A percentile compares a stretch with the other conserved stretches of the same genome.
Evolutionary conservation across 2,888 invertebrate species (phyloP).

Genomic region (Euplexia lucipara): DNA sequence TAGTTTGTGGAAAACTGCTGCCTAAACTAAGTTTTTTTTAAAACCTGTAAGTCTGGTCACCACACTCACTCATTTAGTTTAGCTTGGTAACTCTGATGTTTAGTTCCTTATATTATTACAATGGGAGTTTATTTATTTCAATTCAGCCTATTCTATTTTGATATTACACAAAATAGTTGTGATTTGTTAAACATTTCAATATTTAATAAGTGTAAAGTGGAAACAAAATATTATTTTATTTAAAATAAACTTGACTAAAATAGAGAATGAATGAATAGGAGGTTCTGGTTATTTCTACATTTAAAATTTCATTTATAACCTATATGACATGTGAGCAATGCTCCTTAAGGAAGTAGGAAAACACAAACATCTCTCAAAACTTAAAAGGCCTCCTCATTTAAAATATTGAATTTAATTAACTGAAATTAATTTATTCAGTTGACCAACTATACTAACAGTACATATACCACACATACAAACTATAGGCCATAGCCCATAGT

Average conservation of each 20-base stretch:
- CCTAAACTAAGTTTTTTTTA: too few species aligned
- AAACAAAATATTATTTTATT: neutral
- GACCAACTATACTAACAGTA: too few species aligned
- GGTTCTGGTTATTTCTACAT: neutral
- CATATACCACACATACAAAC: too few species aligned
- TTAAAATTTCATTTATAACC: neutral
- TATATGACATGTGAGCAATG: neutral
- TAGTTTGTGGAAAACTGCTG: too few species aligned
- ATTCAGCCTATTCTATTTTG: neutral
- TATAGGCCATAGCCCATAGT: too few species aligned
- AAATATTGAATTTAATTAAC: conserved; percentile 13
- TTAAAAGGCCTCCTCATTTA: conserved; percentile 12
- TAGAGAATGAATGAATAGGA: too few species aligned
- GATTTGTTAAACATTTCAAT: neutral
- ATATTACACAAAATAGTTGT: conserved; percentile 1
- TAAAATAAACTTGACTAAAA: neutral
- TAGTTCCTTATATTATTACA: neutral
- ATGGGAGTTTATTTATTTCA: neutral
- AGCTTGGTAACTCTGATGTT: too few species aligned
- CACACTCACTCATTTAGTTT: too few species aligned
- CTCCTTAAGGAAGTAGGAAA: neutral
- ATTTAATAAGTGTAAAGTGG: neutral
- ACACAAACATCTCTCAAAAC: conserved; percentile 2
- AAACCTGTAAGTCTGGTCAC: too few species aligned
- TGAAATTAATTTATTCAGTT: too few species aligned